phyloP scores from a whole-genome alignment of 2,888 invertebrate genomes.

The Caenorhabditis wallacei region DNA sequence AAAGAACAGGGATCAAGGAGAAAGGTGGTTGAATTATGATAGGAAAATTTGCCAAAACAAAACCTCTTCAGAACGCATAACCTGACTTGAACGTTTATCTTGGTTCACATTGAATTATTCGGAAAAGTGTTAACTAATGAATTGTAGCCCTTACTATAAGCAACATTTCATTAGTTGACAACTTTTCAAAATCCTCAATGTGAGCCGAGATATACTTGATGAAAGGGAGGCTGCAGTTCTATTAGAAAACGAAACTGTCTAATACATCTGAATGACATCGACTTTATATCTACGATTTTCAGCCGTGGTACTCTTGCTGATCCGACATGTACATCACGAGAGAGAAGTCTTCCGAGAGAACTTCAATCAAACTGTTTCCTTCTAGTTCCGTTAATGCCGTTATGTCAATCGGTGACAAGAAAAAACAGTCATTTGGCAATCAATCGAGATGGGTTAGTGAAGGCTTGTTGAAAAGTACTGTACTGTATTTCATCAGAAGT shows the following conservation, averaged over 20 bases:
- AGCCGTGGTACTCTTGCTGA: constrained; percentile 82
- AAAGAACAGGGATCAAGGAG: background rate
- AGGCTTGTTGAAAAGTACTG: background rate
- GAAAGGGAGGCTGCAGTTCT: too few species aligned
- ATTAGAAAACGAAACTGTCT: background rate
- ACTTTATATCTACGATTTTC: constrained; percentile 30
- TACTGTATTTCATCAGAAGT: background rate
- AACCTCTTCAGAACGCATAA: too few species aligned
- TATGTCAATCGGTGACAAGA: constrained; percentile 75
- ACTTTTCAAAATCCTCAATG: too few species aligned
- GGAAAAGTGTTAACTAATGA: too few species aligned
- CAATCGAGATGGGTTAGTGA: constrained; percentile 67
- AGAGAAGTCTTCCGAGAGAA: constrained; percentile 74
- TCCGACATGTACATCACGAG: constrained; percentile 81
- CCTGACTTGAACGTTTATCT: too few species aligned
- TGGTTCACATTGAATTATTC: too few species aligned
- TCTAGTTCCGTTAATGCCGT: constrained; percentile 82
- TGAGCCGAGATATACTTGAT: too few species aligned
- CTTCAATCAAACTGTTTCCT: constrained; percentile 82
- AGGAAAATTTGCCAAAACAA: too few species aligned
- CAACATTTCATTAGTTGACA: too few species aligned
- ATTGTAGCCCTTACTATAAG: too few species aligned
- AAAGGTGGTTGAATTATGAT: background rate
- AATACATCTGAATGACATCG: background rate
- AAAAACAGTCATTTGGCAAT: constrained; percentile 74